These are phyloP conservation scores for Leiothrix lutea DNA, from an alignment of 2,113 vertebrate species.

Conservation along the genomic window DNA sequence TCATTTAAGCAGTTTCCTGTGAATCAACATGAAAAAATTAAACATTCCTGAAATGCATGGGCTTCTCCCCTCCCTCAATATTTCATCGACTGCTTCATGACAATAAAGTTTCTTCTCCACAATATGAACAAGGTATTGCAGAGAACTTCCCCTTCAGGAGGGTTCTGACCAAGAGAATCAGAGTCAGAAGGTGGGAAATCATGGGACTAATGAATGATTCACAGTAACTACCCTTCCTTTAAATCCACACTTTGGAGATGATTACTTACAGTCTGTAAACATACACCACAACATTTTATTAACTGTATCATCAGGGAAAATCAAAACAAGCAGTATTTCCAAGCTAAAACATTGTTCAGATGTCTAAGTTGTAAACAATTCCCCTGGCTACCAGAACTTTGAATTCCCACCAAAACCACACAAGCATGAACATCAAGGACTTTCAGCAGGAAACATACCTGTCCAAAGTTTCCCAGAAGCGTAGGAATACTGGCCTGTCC, in stretches of 20 bases:
- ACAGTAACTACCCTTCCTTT: neutral
- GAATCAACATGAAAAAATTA: neutral
- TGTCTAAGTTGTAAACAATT: neutral
- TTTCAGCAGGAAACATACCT: slow-evolving; percentile 73
- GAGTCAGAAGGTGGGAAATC: neutral
- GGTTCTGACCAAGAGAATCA: neutral
- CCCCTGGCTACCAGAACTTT: neutral
- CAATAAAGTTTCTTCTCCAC: neutral
- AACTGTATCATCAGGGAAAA: neutral
- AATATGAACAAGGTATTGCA: neutral
- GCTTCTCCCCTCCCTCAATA: neutral
- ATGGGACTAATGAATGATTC: neutral
- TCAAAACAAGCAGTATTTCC: neutral
- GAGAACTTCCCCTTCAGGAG: neutral
- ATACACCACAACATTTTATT: neutral
- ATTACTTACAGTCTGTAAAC: neutral
- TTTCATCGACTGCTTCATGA: neutral
- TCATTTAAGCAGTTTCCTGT: neutral
- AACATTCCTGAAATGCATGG: neutral
- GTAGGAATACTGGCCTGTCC: slow-evolving; percentile 93
- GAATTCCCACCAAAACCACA: neutral
- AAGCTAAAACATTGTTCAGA: neutral
- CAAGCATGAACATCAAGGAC: neutral
- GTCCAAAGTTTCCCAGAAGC: slow-evolving; percentile 98
- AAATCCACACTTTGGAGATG: neutral